These are phyloP conservation scores for Lymantria dispar DNA, from an alignment of 2,888 invertebrate genomes.

Conservation along the genomic window DNA sequence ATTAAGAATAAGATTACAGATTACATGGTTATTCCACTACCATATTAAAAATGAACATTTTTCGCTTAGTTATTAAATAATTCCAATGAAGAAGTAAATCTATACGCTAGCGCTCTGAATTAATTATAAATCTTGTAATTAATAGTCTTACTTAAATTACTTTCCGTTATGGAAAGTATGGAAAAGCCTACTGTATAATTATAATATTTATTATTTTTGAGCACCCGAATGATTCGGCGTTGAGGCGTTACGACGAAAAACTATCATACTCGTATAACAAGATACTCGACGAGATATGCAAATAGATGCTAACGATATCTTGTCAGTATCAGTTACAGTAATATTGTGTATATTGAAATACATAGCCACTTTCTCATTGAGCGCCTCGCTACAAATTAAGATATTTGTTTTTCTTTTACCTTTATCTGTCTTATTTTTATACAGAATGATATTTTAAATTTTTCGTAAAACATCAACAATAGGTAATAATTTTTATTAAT, in stretches of 20 bases:
- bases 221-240: background rate
- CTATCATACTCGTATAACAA: slow-evolving; percentile 19
- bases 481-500: no score
- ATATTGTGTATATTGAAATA: background rate
- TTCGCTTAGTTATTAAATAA: no score
- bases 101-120: background rate
- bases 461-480: no score
- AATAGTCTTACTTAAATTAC: background rate
- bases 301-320: slow-evolving; percentile 14
- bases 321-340: slow-evolving; percentile 18
- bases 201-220: background rate
- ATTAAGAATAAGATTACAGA: no score
- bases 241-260: slow-evolving; percentile 8
- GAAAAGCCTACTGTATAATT: background rate
- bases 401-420: background rate
- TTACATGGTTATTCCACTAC: no score
- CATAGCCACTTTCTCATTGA: background rate
- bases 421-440: no score
- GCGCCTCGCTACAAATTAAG: background rate
- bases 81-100: background rate
- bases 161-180: background rate
- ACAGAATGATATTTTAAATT: no score
- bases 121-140: background rate
- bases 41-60: no score
- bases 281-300: slow-evolving; percentile 18